Base-by-base conservation (phyloP, 2,888 invertebrate species). In the Hydraecia micacea region DNA sequence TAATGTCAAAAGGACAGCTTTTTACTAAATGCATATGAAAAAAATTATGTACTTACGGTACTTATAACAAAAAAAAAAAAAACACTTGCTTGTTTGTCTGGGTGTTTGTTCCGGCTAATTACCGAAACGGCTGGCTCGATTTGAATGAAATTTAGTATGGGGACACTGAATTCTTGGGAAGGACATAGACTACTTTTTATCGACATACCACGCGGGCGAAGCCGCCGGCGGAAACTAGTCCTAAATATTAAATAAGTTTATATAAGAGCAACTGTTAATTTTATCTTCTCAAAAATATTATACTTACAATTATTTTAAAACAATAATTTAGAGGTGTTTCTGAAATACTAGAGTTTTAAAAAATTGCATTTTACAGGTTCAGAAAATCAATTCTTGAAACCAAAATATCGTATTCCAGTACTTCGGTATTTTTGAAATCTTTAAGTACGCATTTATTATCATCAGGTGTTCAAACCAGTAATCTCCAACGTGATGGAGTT, bases 401-500 rank as follows among this genome's bases (percentile, higher is more conserved):
- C n/a, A n/a, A 58, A n/a, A 7, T 21, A 3, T n/a, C 9, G 39
- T 58, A 39, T 7, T 21, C 2, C 1, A 60, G 60, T 60, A 7
- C 15, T 8, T 55, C 18, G 18, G 2, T 71, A 28, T 39, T 58
- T 21, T 60, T 58, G 4, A n/a, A 58, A 58, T 39, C 3, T 39
- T 13, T 71, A n/a, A n/a, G n/a, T n/a, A 4, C 58, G 18, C n/a
- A 25, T 72, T 46, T 13, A 46, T 46, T 5, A 39, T 39, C 39
- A 39, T 46, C 96, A 98, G 97, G 98, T 99, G 6, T 99, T 99
- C 93, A 99, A 99, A 91, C 99, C 99, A 0, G 98, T 99, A 0
- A 99, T 99, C 86, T 98, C 98, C 0, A 97, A 98, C 85, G 99
- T 99, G 0, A 99, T 99, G 98, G 99, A 99, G 91, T 99, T 98